Percentiles rank a stretch among this genome's conserved stretches.
Evolutionary conservation across 2,888 invertebrate genomes (phyloP).

Genomic region (Rhamphomyia laevipes): DNA sequence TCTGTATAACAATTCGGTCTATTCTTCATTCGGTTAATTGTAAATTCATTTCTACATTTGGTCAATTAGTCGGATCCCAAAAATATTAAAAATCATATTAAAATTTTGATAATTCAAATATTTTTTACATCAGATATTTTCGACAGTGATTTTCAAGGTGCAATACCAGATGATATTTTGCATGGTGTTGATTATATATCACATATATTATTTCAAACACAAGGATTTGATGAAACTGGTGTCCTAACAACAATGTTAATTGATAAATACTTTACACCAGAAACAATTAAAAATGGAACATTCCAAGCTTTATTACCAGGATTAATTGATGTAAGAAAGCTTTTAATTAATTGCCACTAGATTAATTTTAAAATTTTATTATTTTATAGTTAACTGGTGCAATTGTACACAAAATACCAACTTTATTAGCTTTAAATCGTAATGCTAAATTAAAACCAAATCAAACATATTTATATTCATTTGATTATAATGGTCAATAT

Average conservation of each 20-base stretch:
- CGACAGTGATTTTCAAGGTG: slow-evolving; percentile 29
- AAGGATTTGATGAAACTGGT: slow-evolving; percentile 37
- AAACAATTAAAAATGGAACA: slow-evolving; percentile 34
- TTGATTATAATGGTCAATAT: slow-evolving; percentile 39
- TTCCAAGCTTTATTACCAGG: slow-evolving; percentile 39
- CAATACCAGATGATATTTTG: slow-evolving; percentile 29
- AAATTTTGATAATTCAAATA: too few relatives aligned
- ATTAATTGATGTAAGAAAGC: slow-evolving; percentile 41
- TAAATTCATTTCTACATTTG: too few relatives aligned
- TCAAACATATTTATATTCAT: slow-evolving; percentile 40
- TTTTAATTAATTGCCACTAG: not conserved
- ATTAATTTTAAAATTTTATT: not conserved
- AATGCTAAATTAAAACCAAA: slow-evolving; percentile 31
- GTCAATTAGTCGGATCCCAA: too few relatives aligned
- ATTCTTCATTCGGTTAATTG: too few relatives aligned
- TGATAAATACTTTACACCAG: slow-evolving; percentile 36
- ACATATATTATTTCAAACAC: slow-evolving; percentile 27
- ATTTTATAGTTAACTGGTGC: slow-evolving; percentile 37
- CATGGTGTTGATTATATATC: slow-evolving; percentile 28
- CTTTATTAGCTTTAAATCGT: slow-evolving; percentile 34
- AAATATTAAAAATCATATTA: too few relatives aligned
- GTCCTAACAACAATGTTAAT: slow-evolving; percentile 36
- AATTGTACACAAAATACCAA: slow-evolving; percentile 38
- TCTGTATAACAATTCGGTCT: too few relatives aligned
- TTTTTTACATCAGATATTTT: slow-evolving; percentile 24